Base-by-base conservation (phyloP, 2,888 invertebrate species). In the Acronicta leporina region DNA sequence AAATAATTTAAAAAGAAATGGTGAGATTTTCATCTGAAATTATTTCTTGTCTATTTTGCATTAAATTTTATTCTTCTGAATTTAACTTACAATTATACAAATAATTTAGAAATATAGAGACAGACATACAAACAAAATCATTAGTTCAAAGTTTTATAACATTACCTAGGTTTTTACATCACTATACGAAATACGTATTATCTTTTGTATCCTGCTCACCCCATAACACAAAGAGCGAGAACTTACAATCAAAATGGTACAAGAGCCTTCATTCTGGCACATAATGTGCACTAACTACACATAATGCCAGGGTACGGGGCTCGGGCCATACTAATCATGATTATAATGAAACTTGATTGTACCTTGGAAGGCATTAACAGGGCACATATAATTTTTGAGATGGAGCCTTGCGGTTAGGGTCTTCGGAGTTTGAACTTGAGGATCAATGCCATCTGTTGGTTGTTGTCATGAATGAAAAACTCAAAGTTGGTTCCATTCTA, bases 331-430 rank as follows among this genome's bases (percentile, higher is more conserved):
- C 81, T 82, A 82, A 82, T 79, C 77, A 80, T 72, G 68, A 76
- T 78, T 65, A 79, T 82, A 80, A 79, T 73, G 76, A 68, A 53
- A 15, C 64, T 57, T 77, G 78, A 82, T 82, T 80, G 73, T 62
- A 69, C 59, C 75, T 73, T 53, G 42, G 58, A 47, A 64, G 72
- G 47, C 68, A 77, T 78, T 76, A 74, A 68, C 70, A 51, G 77
- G 69, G 58, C 77, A 77, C 63, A 76, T 77, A 78, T 75, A 77
- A 78, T 78, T 73, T 75, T 42, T 42, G 49, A 20, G 58, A 69
- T 74, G 53, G 50, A 60, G 54, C 43, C 62, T 57, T 64, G 68
- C 46, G 70, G 73, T 73, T 38, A 33, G 15, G 38, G 50, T 55
- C n/a, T 47, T 9, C 14, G 30, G 8, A 6, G 16, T 42, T 49